Percentiles rank a stretch among this genome's conserved stretches.
These are phyloP conservation scores for Trididemnum nubilum DNA, from an alignment of 23 tunicate genomes.

Conservation along the genomic window DNA sequence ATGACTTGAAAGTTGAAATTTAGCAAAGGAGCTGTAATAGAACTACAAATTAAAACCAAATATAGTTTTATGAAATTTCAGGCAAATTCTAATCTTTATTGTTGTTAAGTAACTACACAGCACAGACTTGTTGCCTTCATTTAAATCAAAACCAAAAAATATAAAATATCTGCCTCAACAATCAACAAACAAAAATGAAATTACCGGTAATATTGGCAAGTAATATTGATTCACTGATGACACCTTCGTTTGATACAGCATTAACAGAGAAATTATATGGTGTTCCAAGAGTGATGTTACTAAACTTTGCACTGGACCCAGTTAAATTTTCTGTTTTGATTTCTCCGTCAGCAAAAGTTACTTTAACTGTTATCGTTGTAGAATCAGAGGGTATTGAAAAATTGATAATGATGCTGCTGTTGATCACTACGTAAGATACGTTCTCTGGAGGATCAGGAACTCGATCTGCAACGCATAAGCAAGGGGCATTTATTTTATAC, in stretches of 20 bases:
- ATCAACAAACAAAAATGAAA: too few relatives aligned
- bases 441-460: neutral
- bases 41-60: neutral
- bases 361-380: neutral
- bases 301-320: neutral
- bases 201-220: too few relatives aligned
- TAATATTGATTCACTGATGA: too few relatives aligned
- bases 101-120: too few relatives aligned
- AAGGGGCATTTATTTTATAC: too few relatives aligned
- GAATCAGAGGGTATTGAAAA: neutral
- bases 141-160: too few relatives aligned
- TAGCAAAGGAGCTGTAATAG: neutral
- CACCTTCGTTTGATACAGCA: neutral
- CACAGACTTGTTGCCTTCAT: too few relatives aligned
- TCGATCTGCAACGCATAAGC: too few relatives aligned
- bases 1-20: neutral
- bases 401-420: neutral
- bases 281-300: constrained; percentile 3
- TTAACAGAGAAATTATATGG: neutral
- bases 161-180: too few relatives aligned
- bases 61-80: too few relatives aligned
- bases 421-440: neutral
- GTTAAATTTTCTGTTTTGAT: neutral
- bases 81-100: too few relatives aligned
- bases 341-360: neutral